Base-by-base conservation (phyloP, 2,113 vertebrate species). In the Mormyrus iriodes region DNA sequence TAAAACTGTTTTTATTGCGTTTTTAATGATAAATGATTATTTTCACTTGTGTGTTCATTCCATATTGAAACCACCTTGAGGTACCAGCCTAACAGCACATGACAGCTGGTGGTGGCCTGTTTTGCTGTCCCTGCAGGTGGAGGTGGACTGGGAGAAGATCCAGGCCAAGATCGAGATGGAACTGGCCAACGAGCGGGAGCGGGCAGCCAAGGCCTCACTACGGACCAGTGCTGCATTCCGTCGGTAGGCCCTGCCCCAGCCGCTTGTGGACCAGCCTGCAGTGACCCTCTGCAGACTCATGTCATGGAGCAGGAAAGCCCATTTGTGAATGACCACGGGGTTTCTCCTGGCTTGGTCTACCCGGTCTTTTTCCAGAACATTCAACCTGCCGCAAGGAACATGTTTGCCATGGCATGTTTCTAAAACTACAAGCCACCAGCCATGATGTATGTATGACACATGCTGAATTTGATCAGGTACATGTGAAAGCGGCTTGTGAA, bases 91-190 rank as follows among this genome's bases (percentile, higher is more conserved):
- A 35, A 76, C 31, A 39, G 27, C 69, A 35, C 69, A 35, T 39
- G 31, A 39, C 69, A 35, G 4, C 39, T 48, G 39, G 8, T 83
- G 44, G 17, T 53, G 51, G 51, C 51, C 27, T 3, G 6, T 27
- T 8, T 79, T 27, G 4, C 35, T 84, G 31, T 79, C 52, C 35
- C 13, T 42, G 17, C 94, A 99, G 98, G 97, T 99, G 91, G 97
- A 98, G 93, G 97, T 99, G 91, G 96, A 99, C 90, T 99, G 98
- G 98, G 96, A 97, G 88, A 99, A 99, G 96, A 98, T 99, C 94
- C 97, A 97, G 95, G 97, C 96, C 51, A 99, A 99, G 94, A 97
- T 99, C 39, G 97, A 99, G 91, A 95, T 98, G 97, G 98, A 99
- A 94, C 93, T 99, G 79, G 93, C 96, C 2, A 98, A 96, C 92